phyloP scores from a whole-genome alignment of 92 coral and sea anemone species.

The Isaurus tuberculatus region DNA sequence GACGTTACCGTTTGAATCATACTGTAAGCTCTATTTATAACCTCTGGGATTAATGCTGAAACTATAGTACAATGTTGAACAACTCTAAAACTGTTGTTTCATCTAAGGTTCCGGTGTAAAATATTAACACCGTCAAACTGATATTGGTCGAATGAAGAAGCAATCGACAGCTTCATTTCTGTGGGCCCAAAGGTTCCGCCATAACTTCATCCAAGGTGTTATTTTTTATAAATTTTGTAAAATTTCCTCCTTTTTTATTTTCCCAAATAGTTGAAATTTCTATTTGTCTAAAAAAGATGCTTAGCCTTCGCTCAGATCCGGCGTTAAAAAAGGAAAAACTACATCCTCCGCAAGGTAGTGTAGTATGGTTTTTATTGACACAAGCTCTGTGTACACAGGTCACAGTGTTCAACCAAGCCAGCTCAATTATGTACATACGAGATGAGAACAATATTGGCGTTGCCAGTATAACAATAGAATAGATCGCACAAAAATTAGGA shows the following conservation, averaged over 20 bases:
- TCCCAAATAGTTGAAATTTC: too few species aligned
- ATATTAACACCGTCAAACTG: background rate
- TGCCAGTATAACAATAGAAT: conserved; percentile 7
- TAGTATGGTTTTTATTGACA: background rate
- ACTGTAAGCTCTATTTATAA: conserved; percentile 15
- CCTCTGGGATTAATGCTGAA: background rate
- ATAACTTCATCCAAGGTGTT: background rate
- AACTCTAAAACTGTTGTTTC: background rate
- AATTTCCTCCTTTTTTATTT: background rate
- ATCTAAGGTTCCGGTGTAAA: background rate
- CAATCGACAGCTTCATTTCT: background rate
- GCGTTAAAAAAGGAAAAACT: background rate
- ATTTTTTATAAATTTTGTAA: background rate
- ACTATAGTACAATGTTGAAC: background rate
- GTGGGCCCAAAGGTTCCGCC: conserved; percentile 2
- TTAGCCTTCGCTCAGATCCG: background rate
- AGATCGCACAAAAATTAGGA: conserved; percentile 19
- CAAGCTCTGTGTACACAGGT: background rate
- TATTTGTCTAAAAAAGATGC: background rate
- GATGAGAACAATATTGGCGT: conserved; percentile 13
- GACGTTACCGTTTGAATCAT: background rate
- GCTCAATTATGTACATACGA: conserved; percentile 8
- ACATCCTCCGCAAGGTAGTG: background rate
- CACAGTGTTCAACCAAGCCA: conserved; percentile 4
- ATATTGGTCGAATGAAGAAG: background rate